These are phyloP conservation scores for Sebastes elongatus DNA, from an alignment of 2,797 vertebrate species.

Conservation along the genomic window DNA sequence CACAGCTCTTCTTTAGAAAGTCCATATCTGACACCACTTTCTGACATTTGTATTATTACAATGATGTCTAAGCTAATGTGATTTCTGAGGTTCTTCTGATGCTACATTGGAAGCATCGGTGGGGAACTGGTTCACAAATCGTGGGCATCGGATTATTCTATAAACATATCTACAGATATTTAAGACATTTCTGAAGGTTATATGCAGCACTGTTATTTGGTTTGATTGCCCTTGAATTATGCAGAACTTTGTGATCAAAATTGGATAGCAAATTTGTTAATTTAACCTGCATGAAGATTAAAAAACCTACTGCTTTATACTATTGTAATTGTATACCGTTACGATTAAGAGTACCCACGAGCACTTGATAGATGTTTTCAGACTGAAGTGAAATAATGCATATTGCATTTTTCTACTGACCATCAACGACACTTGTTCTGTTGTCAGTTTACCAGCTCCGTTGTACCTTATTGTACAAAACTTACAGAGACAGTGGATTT, in stretches of 20 bases:
- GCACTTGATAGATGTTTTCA: slow-evolving; percentile 40
- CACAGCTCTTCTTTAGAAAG: slow-evolving; percentile 41
- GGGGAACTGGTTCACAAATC: background rate
- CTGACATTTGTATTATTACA: slow-evolving; percentile 5
- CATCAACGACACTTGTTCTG: slow-evolving; percentile 30
- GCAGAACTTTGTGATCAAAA: slow-evolving; percentile 13
- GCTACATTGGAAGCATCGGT: background rate
- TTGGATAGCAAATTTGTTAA: slow-evolving; percentile 8
- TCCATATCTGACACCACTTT: slow-evolving; percentile 13
- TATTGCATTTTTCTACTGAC: slow-evolving; percentile 45
- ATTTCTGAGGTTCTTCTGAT: slow-evolving; percentile 5
- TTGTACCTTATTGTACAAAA: slow-evolving; percentile 74
- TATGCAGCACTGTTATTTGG: slow-evolving; percentile 5
- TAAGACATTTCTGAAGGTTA: slow-evolving; percentile 16
- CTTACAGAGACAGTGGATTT: slow-evolving; percentile 54
- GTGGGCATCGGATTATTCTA: slow-evolving; percentile 24
- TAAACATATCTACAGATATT: slow-evolving; percentile 20
- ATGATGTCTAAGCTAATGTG: background rate
- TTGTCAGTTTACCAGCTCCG: slow-evolving; percentile 34
- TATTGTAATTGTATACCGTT: slow-evolving; percentile 29
- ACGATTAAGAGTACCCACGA: slow-evolving; percentile 3
- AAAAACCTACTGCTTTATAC: slow-evolving; percentile 1
- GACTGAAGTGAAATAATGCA: slow-evolving; percentile 51
- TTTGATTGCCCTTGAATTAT: slow-evolving; percentile 12
- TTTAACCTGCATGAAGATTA: slow-evolving; percentile 61